phyloP scores from a whole-genome alignment of 2,113 vertebrate species.

The Macaca nemestrina region DNA sequence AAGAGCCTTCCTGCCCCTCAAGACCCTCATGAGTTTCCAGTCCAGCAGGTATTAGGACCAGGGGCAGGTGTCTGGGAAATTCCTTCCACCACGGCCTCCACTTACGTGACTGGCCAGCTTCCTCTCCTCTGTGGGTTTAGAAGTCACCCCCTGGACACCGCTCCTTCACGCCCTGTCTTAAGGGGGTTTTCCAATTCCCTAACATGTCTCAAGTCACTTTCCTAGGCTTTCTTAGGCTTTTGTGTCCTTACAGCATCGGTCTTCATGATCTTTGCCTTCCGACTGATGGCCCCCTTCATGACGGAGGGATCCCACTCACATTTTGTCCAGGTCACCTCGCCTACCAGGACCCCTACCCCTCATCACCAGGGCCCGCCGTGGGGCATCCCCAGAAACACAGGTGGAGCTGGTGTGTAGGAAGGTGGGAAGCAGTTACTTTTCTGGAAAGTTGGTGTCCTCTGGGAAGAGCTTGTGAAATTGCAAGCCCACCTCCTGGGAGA shows the following conservation, averaged over 20 bases:
- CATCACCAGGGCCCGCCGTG: not conserved
- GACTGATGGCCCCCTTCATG: fast-evolving
- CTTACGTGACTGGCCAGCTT: not conserved
- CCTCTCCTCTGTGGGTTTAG: not conserved
- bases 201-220: fast-evolving
- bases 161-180: not conserved
- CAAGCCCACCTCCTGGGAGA: not conserved
- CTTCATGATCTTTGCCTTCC: not conserved
- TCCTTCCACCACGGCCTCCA: not conserved
- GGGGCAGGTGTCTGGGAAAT: not conserved
- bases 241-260: not conserved
- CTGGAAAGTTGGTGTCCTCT: not conserved
- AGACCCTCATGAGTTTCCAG: not conserved
- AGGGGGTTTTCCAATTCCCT: not conserved
- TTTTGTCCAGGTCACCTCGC: too few relatives aligned
- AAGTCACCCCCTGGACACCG: fast-evolving
- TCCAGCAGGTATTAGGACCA: not conserved
- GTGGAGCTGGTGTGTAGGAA: too few relatives aligned
- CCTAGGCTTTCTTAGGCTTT: not conserved
- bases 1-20: not conserved
- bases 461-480: not conserved
- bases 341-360: too few relatives aligned
- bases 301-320: fast-evolving
- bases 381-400: not conserved
- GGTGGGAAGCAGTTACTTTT: fast-evolving